phyloP scores from a whole-genome alignment of 2,797 vertebrate species.

The Melanotaenia boesemani region DNA sequence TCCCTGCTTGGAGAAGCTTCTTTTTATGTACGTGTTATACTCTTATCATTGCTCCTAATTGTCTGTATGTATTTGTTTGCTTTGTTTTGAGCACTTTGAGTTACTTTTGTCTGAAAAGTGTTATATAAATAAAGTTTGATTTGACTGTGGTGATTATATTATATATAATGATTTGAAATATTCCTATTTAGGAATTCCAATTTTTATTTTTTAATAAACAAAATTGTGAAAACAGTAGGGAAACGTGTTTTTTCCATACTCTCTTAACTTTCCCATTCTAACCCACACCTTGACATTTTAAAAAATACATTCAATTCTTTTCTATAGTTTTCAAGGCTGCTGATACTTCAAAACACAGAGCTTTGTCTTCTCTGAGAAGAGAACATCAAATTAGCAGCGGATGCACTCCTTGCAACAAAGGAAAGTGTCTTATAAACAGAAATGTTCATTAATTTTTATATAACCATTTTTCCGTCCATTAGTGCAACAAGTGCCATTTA shows the following conservation, averaged over 20 bases:
- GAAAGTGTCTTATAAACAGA: conserved; percentile 18
- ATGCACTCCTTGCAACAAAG: conserved; percentile 22
- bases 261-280: not conserved
- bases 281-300: not conserved
- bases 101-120: too few species aligned
- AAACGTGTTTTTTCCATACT: not conserved
- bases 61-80: too few species aligned
- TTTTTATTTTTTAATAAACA: not conserved
- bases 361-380: conserved; percentile 17
- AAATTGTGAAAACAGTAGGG: not conserved
- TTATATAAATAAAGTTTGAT: too few species aligned
- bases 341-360: conserved; percentile 2
- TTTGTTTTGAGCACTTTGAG: too few species aligned
- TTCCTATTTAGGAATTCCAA: not conserved
- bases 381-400: conserved; percentile 13
- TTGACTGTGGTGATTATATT: too few species aligned
- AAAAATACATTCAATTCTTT: not conserved
- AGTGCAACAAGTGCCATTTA: conserved; percentile 44
- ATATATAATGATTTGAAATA: too few species aligned
- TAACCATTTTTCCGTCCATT: conserved; percentile 11
- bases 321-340: not conserved
- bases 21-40: too few species aligned
- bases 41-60: too few species aligned
- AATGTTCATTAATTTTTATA: conserved; percentile 10
- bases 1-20: too few species aligned